Base-by-base conservation (phyloP, 2,888 invertebrate genomes). In the Buathra laborator region DNA sequence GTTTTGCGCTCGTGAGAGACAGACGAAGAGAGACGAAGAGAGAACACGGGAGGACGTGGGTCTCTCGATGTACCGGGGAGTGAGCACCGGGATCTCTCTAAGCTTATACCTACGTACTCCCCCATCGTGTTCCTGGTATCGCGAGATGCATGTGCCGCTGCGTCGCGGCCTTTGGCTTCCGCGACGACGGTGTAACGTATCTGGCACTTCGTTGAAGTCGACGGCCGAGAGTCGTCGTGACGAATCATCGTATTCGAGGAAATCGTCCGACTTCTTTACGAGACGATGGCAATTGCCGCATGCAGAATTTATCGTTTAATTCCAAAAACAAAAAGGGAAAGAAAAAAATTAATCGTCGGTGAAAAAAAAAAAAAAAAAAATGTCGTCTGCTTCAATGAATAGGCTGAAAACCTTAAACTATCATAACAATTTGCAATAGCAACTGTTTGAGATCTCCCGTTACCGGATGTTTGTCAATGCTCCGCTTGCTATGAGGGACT, bases 161-260 rank as follows among this genome's bases (percentile, higher is more conserved):
- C 37, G 37, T 16, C 64, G 46, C 64, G 75, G 75, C 64, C 75
- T 75, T 75, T 75, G 75, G 75, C 75, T 75, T 75, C 75, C 75
- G 75, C 75, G 48, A 66, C 64, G 37, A 48, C 76, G 16, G 66
- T 19, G 51, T 66, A 66, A 37, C 76, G 64, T 76, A 66, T 75
- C 48, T 51, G 32, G 29, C 62, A 66, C 75, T 66, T 53, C 66
- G 24, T 37, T 66, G 32, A 75, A 53, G 66, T 53, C 24, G 66
- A 66, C 32, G 66, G 19, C 51, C 7, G 37, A 37, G 43, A 76
- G 51, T 16, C 51, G 12, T 16, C 51, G 66, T 6, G 76, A 76
- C 76, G 64, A 76, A 76, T 66, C 64, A 24, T 43, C 37, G 64
- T 48, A 75, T 43, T 76, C 66, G 32, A 48, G 64, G 51, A 43